Conservation (phyloP, 2,797 vertebrate genomes). For the Tenualosa ilisha region DNA sequence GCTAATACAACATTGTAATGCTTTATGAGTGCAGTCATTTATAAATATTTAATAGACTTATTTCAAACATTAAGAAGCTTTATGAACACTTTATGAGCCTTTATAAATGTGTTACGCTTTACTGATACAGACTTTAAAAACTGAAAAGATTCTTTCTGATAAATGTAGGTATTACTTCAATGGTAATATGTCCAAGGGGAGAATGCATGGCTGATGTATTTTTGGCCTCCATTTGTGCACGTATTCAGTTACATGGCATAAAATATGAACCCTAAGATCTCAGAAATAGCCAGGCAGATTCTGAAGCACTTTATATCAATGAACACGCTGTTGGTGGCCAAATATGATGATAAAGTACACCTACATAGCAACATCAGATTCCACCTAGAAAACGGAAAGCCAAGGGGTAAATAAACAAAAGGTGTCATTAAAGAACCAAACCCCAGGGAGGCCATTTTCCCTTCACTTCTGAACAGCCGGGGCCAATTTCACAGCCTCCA, state of each 20-base stretch:
- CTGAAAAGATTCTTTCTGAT: not conserved
- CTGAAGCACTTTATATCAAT: conserved; percentile 20
- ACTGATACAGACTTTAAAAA: too few species aligned
- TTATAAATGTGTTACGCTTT: too few species aligned
- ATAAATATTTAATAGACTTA: too few species aligned
- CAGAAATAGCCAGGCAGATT: not conserved
- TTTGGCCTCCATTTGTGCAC: not conserved
- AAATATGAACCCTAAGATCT: not conserved
- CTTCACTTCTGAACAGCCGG: conserved; percentile 74
- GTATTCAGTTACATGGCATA: not conserved
- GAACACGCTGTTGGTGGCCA: conserved; percentile 17
- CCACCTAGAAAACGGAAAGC: conserved; percentile 62
- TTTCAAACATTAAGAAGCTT: too few species aligned
- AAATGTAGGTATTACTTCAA: not conserved
- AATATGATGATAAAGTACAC: conserved; percentile 64
- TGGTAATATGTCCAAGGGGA: not conserved
- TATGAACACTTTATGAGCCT: too few species aligned
- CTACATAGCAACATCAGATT: conserved; percentile 69
- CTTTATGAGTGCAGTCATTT: too few species aligned
- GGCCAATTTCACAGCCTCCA: conserved; percentile 86
- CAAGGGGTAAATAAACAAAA: conserved; percentile 66
- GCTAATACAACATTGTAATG: too few species aligned
- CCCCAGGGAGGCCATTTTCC: conserved; percentile 70
- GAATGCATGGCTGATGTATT: not conserved
- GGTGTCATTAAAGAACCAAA: conserved; percentile 73